Base-by-base conservation (phyloP, 2,888 invertebrate species). In the Criorhina ranunculi region DNA sequence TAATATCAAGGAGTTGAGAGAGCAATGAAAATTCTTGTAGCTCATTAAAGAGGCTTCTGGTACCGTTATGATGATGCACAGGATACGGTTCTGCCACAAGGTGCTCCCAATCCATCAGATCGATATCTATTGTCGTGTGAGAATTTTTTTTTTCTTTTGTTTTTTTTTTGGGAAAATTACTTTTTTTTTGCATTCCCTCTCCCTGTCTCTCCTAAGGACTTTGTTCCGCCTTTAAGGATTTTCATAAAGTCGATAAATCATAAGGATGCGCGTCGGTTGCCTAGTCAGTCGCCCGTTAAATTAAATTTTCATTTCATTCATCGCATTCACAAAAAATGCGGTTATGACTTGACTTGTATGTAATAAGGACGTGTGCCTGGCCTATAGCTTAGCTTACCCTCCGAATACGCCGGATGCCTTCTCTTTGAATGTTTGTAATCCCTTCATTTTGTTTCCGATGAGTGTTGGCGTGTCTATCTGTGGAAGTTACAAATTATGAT, bases 341-440 rank as follows among this genome's bases (percentile, higher is more conserved):
- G 73, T 86, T 85, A 80, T 73, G 72, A 80, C 40, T 66, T 67
- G 70, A 73, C 60, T 44, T 40, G 60, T n/a, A n/a, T n/a, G n/a
- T n/a, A n/a, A n/a, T n/a, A n/a, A n/a, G n/a, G n/a, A n/a, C n/a
- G n/a, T n/a, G n/a, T n/a, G n/a, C n/a, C n/a, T n/a, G n/a, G n/a
- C n/a, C n/a, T n/a, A n/a, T n/a, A n/a, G n/a, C 66, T 76, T 31
- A 69, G 87, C 91, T 91, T 88, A 91, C 91, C 91, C 91, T 88
- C 90, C 86, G 69, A 91, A 91, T 75, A 90, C 91, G 81, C 91
- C 91, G 73, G 90, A 88, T 81, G 91, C 91, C 89, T 91, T 91
- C 88, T 91, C 91, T 88, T 91, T 91, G 89, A 91, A 89, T 88
- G 91, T 88, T 87, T 90, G 90, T 89, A 91, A 91, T 88, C 91